Evolutionary conservation across 1,140 invertebrate species (phyloP), one percentile per base, ranked within the genome.

Genomic region (Sycophila sp.): DNA sequence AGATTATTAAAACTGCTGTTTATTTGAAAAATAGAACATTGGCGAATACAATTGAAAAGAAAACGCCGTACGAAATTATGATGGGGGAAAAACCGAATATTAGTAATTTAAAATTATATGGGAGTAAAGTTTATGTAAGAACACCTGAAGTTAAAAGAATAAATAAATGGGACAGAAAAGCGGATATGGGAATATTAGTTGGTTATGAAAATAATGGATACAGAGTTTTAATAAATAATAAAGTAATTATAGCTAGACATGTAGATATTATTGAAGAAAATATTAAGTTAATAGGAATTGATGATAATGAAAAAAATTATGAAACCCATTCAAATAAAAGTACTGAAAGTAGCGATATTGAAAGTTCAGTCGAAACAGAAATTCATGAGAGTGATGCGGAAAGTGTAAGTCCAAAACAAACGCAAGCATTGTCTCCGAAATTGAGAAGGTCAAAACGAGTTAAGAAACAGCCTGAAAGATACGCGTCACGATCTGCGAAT

Each of bases 41-140:
- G 19, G 32, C 38, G 10, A 42, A 60, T 26, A 26, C 34, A 10
- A 24, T 42, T n/a, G 34, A 40, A 40, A 40, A 38, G n/a, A 38
- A 58, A 58, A 58, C 30, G 4, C n/a, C 55, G 8, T 58, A 36
- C 17, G 30, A 82, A 56, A 81, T 83, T 75, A 78, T 85, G 60
- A 80, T 82, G 24, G 63, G 59, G 2, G 69, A 53, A 58, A 58
- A 58, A 38, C 32, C 55, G 11, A 30, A 58, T 38, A n/a, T 36
- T 36, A 36, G 6, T 36, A 58, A 60, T 40, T 22, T 60, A 42
- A 40, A 40, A 60, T 60, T 60, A 40, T 60, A 60, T 42, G 38
- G 56, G 24, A 40, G 34, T 24, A 60, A 38, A 40, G 38, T 26
- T n/a, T 60, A 13, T 60, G 30, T 56, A 4, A 34, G 30, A 56